Conservation (phyloP, 2,888 invertebrate genomes). For the Drosophila colorata region DNA sequence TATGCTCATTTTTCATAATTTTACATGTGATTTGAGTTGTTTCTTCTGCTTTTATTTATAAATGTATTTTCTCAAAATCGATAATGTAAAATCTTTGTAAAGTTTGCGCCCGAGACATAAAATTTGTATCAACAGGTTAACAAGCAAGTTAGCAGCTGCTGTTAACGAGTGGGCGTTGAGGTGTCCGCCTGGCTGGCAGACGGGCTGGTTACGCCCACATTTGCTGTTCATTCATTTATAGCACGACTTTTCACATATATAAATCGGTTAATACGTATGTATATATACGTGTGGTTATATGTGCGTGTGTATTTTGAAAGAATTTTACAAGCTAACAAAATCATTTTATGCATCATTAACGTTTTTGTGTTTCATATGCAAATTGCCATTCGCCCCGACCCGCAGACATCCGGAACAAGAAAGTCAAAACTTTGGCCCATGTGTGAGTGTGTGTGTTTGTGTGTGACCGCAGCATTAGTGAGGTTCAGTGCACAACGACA, state of each 20-base stretch:
- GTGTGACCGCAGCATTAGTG: conserved; percentile 74
- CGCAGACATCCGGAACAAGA: conserved; percentile 67
- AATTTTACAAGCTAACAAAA: conserved; percentile 81
- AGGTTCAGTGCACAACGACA: conserved; percentile 72
- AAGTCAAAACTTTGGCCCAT: conserved; percentile 69
- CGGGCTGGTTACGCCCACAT: conserved; percentile 33
- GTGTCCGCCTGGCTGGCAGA: conserved; percentile 2
- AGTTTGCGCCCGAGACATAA: conserved; percentile 45
- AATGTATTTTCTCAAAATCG: conserved; percentile 49
- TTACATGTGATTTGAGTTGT: conserved; percentile 69
- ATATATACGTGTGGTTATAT: not conserved
- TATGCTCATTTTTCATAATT: conserved; percentile 75
- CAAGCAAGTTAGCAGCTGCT: conserved; percentile 58
- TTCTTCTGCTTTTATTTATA: conserved; percentile 7
- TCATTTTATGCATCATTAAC: conserved; percentile 80
- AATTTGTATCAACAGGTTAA: conserved; percentile 79
- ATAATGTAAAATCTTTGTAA: conserved; percentile 59
- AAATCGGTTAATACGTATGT: conserved; percentile 5
- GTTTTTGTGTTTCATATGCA: conserved; percentile 81
- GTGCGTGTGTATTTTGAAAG: conserved; percentile 33
- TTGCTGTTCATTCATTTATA: conserved; percentile 74
- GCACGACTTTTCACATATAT: conserved; percentile 50
- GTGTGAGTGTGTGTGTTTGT: conserved; percentile 28
- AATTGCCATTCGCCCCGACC: conserved; percentile 52
- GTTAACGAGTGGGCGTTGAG: conserved; percentile 43